A percentile compares a stretch with the other conserved stretches of the same genome.
Conservation (phyloP, 1,140 invertebrate species). For the Scaptomyza graminum region DNA sequence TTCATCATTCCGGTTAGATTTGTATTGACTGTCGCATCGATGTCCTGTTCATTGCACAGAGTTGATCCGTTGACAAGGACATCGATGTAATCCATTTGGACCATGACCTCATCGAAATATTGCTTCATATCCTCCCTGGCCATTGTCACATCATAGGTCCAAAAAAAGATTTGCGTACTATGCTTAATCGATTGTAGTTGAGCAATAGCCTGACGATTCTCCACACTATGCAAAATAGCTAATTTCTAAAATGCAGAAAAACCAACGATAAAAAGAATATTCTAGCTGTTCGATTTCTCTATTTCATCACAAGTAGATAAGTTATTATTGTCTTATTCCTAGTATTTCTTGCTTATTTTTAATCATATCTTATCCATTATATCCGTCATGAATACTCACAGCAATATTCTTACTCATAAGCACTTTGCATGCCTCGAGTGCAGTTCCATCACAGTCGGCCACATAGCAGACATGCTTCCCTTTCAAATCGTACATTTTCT, state of each 20-base stretch:
- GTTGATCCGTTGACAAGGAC: conserved; percentile 76
- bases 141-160: conserved; percentile 79
- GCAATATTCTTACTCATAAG: conserved; percentile 77
- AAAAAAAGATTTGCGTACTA: conserved; percentile 74
- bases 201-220: conserved; percentile 71
- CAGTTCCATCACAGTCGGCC: conserved; percentile 77
- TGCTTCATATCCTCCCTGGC: conserved; percentile 70
- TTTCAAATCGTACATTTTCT: conserved; percentile 71
- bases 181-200: conserved; percentile 71
- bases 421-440: conserved; percentile 75
- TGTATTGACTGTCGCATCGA: conserved; percentile 71
- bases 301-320: too few relatives aligned
- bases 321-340: too few relatives aligned
- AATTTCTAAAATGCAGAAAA: conserved; percentile 60
- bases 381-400: conserved; percentile 46
- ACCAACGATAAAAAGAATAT: background rate
- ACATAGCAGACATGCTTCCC: conserved; percentile 80
- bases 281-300: background rate
- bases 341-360: too few relatives aligned
- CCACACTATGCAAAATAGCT: conserved; percentile 70
- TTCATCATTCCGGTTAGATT: conserved; percentile 78
- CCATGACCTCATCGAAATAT: conserved; percentile 73
- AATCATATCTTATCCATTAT: background rate
- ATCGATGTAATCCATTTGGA: conserved; percentile 78
- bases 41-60: conserved; percentile 67